These are phyloP conservation scores for Limnephilus rhombicus DNA, from an alignment of 2,888 invertebrate genomes.

Conservation along the genomic window DNA sequence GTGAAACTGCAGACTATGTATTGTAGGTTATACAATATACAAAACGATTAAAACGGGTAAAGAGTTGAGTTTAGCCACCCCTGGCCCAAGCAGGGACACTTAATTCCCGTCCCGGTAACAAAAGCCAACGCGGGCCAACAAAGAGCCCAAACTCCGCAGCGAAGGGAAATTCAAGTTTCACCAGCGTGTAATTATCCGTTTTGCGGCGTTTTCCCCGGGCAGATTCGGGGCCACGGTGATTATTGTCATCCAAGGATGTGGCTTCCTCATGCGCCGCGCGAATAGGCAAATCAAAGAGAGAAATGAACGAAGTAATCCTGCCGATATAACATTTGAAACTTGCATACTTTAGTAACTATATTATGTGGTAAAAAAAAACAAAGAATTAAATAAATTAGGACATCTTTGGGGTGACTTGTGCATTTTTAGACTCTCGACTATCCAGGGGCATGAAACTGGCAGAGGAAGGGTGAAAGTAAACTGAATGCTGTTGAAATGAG, in stretches of 20 bases:
- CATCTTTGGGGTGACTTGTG: no score
- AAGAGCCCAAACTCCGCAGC: slow-evolving; percentile 49
- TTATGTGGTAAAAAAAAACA: no score
- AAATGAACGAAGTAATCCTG: not conserved
- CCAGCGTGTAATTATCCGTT: slow-evolving; percentile 59
- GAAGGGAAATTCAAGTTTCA: slow-evolving; percentile 51
- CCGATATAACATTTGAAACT: not conserved
- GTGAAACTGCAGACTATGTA: not conserved
- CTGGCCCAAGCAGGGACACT: slow-evolving; percentile 28
- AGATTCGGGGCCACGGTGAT: slow-evolving; percentile 40
- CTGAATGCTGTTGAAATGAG: no score
- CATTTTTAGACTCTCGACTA: no score
- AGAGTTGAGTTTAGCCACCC: not conserved
- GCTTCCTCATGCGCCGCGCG: not conserved
- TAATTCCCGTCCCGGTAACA: slow-evolving; percentile 59
- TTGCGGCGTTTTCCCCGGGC: slow-evolving; percentile 57
- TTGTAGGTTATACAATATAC: not conserved
- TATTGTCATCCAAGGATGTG: slow-evolving; percentile 55
- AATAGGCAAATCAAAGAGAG: not conserved
- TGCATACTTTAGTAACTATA: not conserved
- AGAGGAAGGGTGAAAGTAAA: no score
- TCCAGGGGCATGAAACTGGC: no score
- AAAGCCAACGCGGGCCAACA: slow-evolving; percentile 55
- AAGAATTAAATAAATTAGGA: no score
- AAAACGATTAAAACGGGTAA: not conserved